Percentiles rank a stretch among this genome's conserved stretches.
These are phyloP conservation scores for Melanotaenia pygmaea DNA, from an alignment of 2,797 vertebrate species.

Conservation along the genomic window DNA sequence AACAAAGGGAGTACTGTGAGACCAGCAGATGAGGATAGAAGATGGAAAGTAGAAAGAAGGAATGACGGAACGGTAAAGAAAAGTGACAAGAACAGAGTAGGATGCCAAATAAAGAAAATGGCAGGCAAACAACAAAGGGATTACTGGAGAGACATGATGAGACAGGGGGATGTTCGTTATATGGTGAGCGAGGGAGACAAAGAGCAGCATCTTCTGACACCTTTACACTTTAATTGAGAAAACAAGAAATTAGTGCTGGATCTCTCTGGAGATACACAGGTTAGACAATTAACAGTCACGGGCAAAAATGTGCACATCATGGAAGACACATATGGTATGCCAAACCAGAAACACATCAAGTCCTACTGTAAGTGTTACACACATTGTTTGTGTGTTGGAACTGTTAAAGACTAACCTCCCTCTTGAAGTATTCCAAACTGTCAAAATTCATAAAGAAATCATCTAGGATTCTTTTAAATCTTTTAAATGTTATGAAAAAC, in stretches of 20 bases:
- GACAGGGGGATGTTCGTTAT: conserved; percentile 68
- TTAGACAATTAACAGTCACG: conserved; percentile 37
- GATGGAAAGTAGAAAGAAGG: conserved; percentile 41
- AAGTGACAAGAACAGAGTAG: conserved; percentile 66
- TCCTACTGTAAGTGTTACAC: not conserved
- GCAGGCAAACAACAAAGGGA: conserved; percentile 78
- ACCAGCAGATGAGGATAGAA: conserved; percentile 51
- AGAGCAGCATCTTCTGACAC: conserved; percentile 71
- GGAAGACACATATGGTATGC: conserved; percentile 37
- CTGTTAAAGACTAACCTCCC: conserved; percentile 13
- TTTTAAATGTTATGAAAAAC: not conserved
- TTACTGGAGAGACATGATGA: conserved; percentile 67
- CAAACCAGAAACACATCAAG: conserved; percentile 38
- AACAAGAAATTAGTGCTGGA: conserved; percentile 77
- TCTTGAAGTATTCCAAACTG: conserved; percentile 56
- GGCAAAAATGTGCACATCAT: conserved; percentile 26
- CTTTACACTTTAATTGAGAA: conserved; percentile 79
- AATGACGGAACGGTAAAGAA: conserved; percentile 52
- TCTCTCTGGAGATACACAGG: conserved; percentile 37
- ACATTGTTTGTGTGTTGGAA: not conserved
- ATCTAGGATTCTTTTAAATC: conserved; percentile 18
- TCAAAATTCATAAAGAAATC: conserved; percentile 50
- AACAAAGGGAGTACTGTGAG: conserved; percentile 77
- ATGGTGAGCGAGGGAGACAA: conserved; percentile 64
- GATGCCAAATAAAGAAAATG: conserved; percentile 75